Evolutionary conservation across 1,140 invertebrate genomes (phyloP), one percentile per base, ranked within the genome.

Genomic region (Pogonomyrmex barbatus): DNA sequence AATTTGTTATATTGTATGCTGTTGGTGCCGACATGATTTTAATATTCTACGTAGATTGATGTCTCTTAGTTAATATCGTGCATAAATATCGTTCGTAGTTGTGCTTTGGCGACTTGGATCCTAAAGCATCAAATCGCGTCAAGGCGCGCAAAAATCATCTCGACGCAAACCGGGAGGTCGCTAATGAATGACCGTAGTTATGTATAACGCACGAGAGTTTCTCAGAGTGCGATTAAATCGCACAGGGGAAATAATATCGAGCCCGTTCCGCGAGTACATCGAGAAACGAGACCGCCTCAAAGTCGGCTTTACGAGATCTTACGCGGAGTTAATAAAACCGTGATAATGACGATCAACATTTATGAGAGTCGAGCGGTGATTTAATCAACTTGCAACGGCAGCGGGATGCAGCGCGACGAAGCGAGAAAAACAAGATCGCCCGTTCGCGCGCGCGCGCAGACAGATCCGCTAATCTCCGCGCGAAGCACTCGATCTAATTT

Each of bases 341-440:
- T 33, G 65, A 79, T 79, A 79, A 79, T 54, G 60, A 65, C 60
- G 60, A 68, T 70, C 39, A 54, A 50, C 50, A 71, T 81, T 81
- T 81, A 81, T 70, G 50, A 54, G 78, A 71, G 65, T n/a, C 77
- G 47, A 42, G 63, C n/a, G 52, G 78, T 68, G 78, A 81, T 81
- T 71, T 81, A 71, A 81, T 81, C 78, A 81, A 47, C 17, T 36
- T 17, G 76, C 60, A 33, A 45, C 42, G 50, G 42, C 47, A 10
- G 24, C 65, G 77, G 24, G 24, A 68, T 67, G 76, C 14, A 6
- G 39, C 47, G 47, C 47, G 50, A 56, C 77, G 36, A 56, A 60
- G 14, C 52, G 54, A 30, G 42, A 70, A 71, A 56, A 81, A 62
- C 14, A 33, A 81, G 39, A 81, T 56, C 50, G 24, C 0, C 12